Percentiles rank a stretch among this genome's conserved stretches.
Evolutionary conservation across 2,797 vertebrate species (phyloP).

Genomic region (Sebastes iracundus): DNA sequence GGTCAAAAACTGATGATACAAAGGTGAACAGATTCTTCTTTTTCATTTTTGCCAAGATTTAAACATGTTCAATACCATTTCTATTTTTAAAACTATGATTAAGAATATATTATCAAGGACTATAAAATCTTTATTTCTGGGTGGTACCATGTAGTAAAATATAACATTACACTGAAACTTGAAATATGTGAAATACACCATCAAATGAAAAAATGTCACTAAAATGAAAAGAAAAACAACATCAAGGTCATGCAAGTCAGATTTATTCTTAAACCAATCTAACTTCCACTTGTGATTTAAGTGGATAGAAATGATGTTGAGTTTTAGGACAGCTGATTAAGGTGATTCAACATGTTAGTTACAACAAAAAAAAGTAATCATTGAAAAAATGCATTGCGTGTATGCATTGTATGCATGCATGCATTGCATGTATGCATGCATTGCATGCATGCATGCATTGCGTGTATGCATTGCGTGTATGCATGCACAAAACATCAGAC

Average conservation of each 20-base stretch:
- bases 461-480: neutral
- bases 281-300: neutral
- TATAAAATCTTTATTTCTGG: neutral
- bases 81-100: neutral
- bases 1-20: neutral
- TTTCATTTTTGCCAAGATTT: neutral
- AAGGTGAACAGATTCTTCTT: neutral
- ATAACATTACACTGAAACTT: neutral
- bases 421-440: neutral
- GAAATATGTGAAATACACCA: neutral
- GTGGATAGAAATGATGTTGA: neutral
- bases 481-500: neutral
- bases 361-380: neutral
- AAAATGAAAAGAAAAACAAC: neutral
- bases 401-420: neutral
- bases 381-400: neutral
- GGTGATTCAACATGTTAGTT: constrained; percentile 8
- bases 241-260: neutral
- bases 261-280: constrained; percentile 57
- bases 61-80: neutral
- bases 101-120: neutral
- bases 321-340: constrained; percentile 19
- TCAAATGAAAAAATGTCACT: neutral
- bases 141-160: neutral
- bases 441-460: neutral